phyloP scores from a whole-genome alignment of 2,113 vertebrate species.

The Eleginops maclovinus region DNA sequence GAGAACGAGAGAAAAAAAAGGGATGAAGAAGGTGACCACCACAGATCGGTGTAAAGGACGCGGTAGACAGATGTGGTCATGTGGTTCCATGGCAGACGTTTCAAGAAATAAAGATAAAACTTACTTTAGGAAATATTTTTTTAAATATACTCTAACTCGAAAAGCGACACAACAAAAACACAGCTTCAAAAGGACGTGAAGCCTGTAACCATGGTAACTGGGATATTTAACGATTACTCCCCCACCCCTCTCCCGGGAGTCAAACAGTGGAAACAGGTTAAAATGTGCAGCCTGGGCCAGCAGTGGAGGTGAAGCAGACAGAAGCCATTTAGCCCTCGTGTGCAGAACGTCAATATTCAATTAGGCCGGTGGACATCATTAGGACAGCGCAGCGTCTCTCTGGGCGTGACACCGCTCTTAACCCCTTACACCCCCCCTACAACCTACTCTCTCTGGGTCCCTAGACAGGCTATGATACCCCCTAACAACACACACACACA shows the following conservation, averaged over 20 bases:
- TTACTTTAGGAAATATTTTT: not conserved
- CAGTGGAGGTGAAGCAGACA: constrained; percentile 55
- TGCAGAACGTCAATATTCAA: constrained; percentile 83
- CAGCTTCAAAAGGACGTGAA: constrained; percentile 30
- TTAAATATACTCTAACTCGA: constrained; percentile 11
- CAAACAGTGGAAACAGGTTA: constrained; percentile 54
- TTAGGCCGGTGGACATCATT: constrained; percentile 79
- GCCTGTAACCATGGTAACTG: constrained; percentile 63
- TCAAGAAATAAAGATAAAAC: not conserved
- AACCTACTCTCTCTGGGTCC: constrained; percentile 29
- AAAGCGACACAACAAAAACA: not conserved
- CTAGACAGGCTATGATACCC: constrained; percentile 35
- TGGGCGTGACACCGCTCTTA: constrained; percentile 69
- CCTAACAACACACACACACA: constrained; percentile 2
- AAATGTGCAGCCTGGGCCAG: constrained; percentile 19
- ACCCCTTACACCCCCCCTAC: constrained; percentile 35
- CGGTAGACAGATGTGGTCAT: not conserved
- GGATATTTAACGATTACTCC: constrained; percentile 43
- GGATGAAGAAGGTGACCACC: constrained; percentile 29
- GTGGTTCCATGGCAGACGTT: not conserved
- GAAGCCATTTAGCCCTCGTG: constrained; percentile 71
- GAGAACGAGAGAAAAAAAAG: not conserved
- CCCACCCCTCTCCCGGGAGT: constrained; percentile 1
- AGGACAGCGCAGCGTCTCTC: constrained; percentile 60
- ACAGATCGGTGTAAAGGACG: too few species aligned